These are phyloP conservation scores for Pagetopsis macropterus DNA, from an alignment of 2,797 vertebrate genomes.

Conservation along the genomic window DNA sequence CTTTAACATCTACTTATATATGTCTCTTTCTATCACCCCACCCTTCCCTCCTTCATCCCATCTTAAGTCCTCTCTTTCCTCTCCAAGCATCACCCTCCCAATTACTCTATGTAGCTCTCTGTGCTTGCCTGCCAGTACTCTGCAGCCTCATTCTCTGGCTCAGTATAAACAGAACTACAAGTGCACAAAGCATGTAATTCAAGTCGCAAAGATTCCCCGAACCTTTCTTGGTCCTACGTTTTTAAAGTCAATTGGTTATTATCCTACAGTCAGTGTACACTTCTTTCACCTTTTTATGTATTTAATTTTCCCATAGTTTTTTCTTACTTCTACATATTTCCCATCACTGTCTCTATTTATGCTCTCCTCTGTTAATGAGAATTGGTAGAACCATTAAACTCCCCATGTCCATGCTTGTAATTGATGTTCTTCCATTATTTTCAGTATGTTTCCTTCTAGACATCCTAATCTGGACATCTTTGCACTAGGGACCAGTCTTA, in stretches of 20 bases:
- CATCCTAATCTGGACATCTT: conserved; percentile 68
- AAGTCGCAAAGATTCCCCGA: conserved; percentile 67
- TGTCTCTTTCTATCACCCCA: conserved; percentile 17
- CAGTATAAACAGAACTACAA: conserved; percentile 66
- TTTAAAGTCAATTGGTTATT: conserved; percentile 36
- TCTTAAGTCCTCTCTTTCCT: conserved; percentile 62
- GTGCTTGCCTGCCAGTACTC: conserved; percentile 66
- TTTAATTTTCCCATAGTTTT: conserved; percentile 13
- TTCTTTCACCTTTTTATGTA: conserved; percentile 5
- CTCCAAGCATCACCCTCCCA: conserved; percentile 60
- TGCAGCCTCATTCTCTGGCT: conserved; percentile 65
- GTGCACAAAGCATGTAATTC: conserved; percentile 66
- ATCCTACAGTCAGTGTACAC: conserved; percentile 19
- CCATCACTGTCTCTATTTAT: conserved; percentile 11
- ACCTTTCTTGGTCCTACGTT: conserved; percentile 46
- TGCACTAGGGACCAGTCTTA: conserved; percentile 60
- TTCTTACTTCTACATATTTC: background rate
- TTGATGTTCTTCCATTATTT: conserved; percentile 48
- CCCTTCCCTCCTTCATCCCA: conserved; percentile 46
- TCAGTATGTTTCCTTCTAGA: conserved; percentile 39
- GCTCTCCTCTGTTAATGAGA: conserved; percentile 15
- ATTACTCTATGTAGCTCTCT: conserved; percentile 63
- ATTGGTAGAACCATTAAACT: conserved; percentile 25
- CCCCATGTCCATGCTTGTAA: conserved; percentile 24
- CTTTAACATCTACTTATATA: conserved; percentile 53